Percentiles rank a stretch among this genome's conserved stretches.
phyloP scores from a whole-genome alignment of 1,140 invertebrate genomes.

The Pristionchus pacificus region DNA sequence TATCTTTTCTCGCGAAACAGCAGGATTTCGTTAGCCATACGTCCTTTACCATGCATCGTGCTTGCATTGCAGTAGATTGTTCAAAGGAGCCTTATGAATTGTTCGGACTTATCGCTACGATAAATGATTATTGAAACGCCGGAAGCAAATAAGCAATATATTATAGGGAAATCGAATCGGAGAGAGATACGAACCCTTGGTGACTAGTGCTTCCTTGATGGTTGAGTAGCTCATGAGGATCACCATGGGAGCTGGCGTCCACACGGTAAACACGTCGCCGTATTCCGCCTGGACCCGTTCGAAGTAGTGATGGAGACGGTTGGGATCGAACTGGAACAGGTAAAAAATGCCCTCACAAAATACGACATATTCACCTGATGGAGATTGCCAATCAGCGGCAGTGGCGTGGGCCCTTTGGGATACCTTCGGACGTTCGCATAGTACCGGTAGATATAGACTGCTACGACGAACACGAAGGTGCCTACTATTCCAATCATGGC shows the following conservation, averaged over 20 bases:
- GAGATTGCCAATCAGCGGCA: conserved; percentile 7
- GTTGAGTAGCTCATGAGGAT: too few species aligned
- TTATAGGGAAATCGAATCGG: not conserved
- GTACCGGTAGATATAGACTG: conserved; percentile 4
- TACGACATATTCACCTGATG: conserved; percentile 1
- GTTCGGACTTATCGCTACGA: too few species aligned
- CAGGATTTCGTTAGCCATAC: too few species aligned
- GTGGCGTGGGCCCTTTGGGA: conserved; percentile 7
- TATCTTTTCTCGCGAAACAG: too few species aligned
- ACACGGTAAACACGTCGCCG: conserved; percentile 11
- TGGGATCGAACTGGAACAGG: conserved; percentile 3
- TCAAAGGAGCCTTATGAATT: too few species aligned
- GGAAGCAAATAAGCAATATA: too few species aligned
- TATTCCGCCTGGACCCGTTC: not conserved
- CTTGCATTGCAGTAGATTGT: too few species aligned
- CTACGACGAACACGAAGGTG: not conserved
- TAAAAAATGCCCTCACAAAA: not conserved
- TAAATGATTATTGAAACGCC: too few species aligned
- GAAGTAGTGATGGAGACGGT: conserved; percentile 1
- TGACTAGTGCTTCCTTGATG: conserved; percentile 7
- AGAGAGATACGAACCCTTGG: not conserved
- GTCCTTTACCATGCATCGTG: too few species aligned
- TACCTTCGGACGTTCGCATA: conserved; percentile 1
- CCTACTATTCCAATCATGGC: too few species aligned
- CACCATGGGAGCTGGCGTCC: not conserved